Conservation (phyloP, 2,113 vertebrate genomes). For the Murina feae region DNA sequence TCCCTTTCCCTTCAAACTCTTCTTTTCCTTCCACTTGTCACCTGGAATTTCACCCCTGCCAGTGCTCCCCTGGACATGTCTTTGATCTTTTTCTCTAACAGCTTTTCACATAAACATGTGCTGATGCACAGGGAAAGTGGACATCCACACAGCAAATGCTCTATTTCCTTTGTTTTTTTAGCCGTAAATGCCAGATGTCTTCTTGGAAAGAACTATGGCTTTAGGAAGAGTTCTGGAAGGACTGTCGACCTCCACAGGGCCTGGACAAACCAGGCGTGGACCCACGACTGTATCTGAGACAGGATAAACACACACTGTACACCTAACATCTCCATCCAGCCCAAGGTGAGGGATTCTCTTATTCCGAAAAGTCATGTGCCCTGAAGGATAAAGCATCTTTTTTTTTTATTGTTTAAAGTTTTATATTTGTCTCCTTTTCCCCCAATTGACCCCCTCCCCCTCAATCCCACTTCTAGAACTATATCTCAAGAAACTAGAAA, state of each 20-base stretch:
- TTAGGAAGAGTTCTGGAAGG: neutral
- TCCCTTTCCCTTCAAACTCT: slow-evolving; percentile 48
- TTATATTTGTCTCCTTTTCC: too few species aligned
- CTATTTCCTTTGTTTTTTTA: slow-evolving; percentile 43
- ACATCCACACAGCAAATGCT: neutral
- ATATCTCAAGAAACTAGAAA: too few species aligned
- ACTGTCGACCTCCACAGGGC: neutral
- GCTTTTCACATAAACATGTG: slow-evolving; percentile 36
- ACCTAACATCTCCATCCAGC: neutral
- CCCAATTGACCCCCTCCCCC: too few species aligned
- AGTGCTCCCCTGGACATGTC: neutral
- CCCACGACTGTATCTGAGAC: neutral
- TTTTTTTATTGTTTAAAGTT: too few species aligned
- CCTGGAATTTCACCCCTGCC: slow-evolving; percentile 58
- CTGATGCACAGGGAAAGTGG: neutral
- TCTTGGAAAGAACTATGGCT: neutral
- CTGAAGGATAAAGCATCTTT: neutral
- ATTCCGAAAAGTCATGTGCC: neutral
- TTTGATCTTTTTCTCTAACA: slow-evolving; percentile 36
- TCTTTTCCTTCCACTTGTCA: slow-evolving; percentile 63
- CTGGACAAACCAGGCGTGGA: neutral
- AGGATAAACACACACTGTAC: neutral
- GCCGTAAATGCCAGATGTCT: neutral
- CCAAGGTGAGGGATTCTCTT: neutral
- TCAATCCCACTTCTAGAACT: too few species aligned